Evolutionary conservation across 2,797 vertebrate species (phyloP).

Genomic region (Rhynchonycteris naso): DNA sequence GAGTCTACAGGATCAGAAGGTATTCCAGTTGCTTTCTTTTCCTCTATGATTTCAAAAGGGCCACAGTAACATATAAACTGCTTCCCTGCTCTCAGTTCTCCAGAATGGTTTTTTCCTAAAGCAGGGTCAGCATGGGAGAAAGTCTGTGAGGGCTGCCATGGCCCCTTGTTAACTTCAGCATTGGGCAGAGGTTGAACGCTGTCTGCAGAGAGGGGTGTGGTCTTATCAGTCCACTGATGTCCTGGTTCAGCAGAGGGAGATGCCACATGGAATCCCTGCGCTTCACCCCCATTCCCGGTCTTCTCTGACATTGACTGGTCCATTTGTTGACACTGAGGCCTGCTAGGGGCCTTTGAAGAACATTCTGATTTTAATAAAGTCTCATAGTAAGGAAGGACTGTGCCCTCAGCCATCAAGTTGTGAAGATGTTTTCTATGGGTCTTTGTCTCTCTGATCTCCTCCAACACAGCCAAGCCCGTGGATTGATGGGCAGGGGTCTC

Average conservation of each 20-base stretch:
- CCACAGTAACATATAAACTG: background rate
- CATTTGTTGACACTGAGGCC: background rate
- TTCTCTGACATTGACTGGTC: background rate
- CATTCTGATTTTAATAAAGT: conserved; percentile 67
- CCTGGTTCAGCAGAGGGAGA: background rate
- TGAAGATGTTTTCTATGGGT: background rate
- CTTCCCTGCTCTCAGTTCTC: conserved; percentile 2
- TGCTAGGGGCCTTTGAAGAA: background rate
- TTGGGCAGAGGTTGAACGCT: background rate
- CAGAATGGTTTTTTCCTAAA: background rate
- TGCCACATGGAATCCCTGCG: background rate
- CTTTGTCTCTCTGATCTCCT: conserved; percentile 44
- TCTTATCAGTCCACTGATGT: background rate
- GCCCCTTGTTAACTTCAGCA: background rate
- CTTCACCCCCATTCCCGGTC: background rate
- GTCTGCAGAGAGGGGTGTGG: background rate
- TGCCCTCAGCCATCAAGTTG: background rate
- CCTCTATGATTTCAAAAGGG: conserved; percentile 59
- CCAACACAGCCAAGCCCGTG: conserved; percentile 39
- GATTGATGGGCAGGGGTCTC: background rate
- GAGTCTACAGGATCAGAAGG: conserved; percentile 17
- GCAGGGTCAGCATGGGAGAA: background rate
- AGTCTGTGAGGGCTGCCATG: background rate
- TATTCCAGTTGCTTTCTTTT: conserved; percentile 34
- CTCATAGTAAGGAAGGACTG: conserved; percentile 78